Conservation (phyloP, 2,888 invertebrate species). For the Monopis laevigella region DNA sequence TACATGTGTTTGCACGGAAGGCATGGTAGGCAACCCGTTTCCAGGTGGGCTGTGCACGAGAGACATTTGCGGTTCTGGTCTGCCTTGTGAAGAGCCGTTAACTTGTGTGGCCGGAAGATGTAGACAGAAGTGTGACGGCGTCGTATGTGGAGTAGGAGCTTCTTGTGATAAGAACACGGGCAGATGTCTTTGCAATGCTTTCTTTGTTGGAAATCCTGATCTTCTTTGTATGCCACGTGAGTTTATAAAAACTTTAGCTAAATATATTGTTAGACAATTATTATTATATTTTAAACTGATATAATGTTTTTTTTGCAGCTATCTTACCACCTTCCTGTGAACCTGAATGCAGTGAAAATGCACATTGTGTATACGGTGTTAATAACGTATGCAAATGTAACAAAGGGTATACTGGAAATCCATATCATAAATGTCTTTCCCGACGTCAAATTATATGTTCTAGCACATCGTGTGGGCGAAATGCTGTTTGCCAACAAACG, state of each 20-base stretch:
- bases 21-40: slow-evolving; percentile 90
- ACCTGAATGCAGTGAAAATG: slow-evolving; percentile 83
- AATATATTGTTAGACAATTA: neutral
- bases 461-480: slow-evolving; percentile 76
- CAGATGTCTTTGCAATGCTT: slow-evolving; percentile 86
- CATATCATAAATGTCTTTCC: slow-evolving; percentile 81
- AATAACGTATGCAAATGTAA: slow-evolving; percentile 85
- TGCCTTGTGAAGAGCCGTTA: slow-evolving; percentile 81
- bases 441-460: slow-evolving; percentile 77
- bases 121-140: slow-evolving; percentile 86
- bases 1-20: slow-evolving; percentile 88
- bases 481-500: slow-evolving; percentile 83
- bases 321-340: slow-evolving; percentile 79
- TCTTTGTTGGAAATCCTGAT: slow-evolving; percentile 90
- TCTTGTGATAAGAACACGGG: slow-evolving; percentile 83
- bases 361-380: slow-evolving; percentile 86
- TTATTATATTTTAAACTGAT: neutral
- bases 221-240: slow-evolving; percentile 91
- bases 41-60: slow-evolving; percentile 86
- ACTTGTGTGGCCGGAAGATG: slow-evolving; percentile 89
- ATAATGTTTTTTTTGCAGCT: slow-evolving; percentile 61
- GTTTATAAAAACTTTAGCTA: slow-evolving; percentile 33
- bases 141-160: slow-evolving; percentile 89
- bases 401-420: slow-evolving; percentile 86
- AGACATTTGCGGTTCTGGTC: slow-evolving; percentile 81